Base-by-base conservation (phyloP, 1,140 invertebrate genomes). In the Drosophila ercepeae region DNA sequence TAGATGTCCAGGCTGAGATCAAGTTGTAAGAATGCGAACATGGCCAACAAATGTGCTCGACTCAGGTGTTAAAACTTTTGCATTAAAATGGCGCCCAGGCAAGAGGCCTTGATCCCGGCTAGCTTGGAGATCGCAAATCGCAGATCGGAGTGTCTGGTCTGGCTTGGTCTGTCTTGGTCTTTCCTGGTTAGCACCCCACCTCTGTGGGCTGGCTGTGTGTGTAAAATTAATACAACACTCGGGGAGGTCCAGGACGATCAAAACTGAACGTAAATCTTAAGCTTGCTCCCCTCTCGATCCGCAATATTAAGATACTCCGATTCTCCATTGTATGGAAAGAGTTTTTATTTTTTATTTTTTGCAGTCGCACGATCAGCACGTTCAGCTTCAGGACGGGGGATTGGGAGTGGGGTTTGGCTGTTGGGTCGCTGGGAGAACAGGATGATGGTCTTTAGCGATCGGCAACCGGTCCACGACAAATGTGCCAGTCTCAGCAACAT, bases 191-290 rank as follows among this genome's bases (percentile, higher is more conserved):
- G 2, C 9, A 0, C 39, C 39, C 39, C 39, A 42, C 14, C 6
- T 42, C 39, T 18, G 8, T 16, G 16, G 39, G 7, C 7, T 42
- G 36, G 14, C 0, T 51, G 27, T 21, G 36, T 69, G 60, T 59
- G 63, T 77, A 77, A 75, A 82, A 82, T 82, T 78, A 84, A 78
- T 86, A 73, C 81, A 69, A 65, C 88, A 82, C 78, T 68, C 70
- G 64, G 81, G 86, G 86, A 89, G 86, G 86, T 89, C 88, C 88
- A 53, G 36, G 45, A 67, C 81, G 88, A 90, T 89, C 86, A 89
- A 89, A 88, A 88, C 71, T 59, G 81, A 89, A 88, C 88, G 88
- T 89, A 89, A 89, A 89, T 90, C 86, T 89, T 78, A 70, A 77
- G 73, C 84, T 67, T 72, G 42, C 53, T 58, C 41, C 34, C 32